These are phyloP conservation scores for Ancistrus triradiatus DNA, from an alignment of 2,113 vertebrate species.

Conservation along the genomic window DNA sequence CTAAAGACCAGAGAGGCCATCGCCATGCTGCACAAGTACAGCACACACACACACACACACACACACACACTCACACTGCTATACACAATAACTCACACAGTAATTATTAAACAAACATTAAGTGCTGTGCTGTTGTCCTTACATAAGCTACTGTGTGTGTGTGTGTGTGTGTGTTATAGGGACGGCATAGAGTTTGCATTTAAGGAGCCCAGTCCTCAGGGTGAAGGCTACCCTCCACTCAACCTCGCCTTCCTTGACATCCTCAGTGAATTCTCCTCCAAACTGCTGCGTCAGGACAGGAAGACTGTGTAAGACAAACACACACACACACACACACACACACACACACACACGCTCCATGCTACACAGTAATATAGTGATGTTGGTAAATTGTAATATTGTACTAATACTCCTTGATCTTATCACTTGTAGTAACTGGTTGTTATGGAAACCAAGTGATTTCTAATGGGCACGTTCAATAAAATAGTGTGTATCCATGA, in stretches of 20 bases:
- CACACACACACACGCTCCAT: too few species aligned
- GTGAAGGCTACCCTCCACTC: slow-evolving; percentile 90
- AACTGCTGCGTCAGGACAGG: slow-evolving; percentile 97
- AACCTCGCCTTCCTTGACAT: slow-evolving; percentile 97
- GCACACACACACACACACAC: slow-evolving; percentile 65
- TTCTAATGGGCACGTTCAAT: too few species aligned
- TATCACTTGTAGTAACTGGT: too few species aligned
- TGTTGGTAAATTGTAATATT: too few species aligned
- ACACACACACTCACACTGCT: background rate
- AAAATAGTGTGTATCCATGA: too few species aligned
- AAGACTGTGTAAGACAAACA: slow-evolving; percentile 99
- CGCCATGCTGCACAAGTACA: slow-evolving; percentile 99
- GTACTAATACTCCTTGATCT: too few species aligned
- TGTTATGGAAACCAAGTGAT: too few species aligned
- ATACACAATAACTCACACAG: too few species aligned
- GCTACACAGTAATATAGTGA: too few species aligned
- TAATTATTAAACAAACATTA: too few species aligned
- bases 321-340: too few species aligned
- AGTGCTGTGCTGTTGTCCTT: too few species aligned
- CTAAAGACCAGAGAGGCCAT: slow-evolving; percentile 98
- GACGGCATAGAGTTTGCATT: slow-evolving; percentile 99
- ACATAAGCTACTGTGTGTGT: background rate
- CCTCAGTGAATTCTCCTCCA: slow-evolving; percentile 97
- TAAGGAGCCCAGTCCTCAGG: slow-evolving; percentile 96
- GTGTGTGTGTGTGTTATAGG: slow-evolving; percentile 60